These are phyloP conservation scores for Anser cygnoides DNA, from an alignment of 2,113 vertebrate genomes.

Conservation along the genomic window DNA sequence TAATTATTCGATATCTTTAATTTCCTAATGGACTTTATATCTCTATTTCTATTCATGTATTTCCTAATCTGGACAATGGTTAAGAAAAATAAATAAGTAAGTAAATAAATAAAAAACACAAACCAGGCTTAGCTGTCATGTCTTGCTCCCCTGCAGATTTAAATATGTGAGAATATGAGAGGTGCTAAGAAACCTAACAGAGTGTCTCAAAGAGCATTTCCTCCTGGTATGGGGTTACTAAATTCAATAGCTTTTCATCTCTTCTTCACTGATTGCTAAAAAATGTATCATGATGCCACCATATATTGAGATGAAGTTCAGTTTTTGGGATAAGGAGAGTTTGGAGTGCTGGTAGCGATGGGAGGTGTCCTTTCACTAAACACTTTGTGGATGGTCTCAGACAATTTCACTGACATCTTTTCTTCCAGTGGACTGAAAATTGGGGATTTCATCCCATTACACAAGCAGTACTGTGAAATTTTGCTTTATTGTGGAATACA, in stretches of 20 bases:
- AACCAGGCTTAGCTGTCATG: not conserved
- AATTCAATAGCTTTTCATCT: not conserved
- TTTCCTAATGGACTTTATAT: not conserved
- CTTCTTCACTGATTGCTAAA: not conserved
- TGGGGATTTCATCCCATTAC: not conserved
- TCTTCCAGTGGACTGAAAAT: not conserved
- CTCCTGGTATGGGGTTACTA: not conserved
- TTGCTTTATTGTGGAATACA: not conserved
- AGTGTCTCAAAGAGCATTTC: not conserved
- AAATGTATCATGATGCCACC: not conserved
- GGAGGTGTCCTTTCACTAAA: not conserved
- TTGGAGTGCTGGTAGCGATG: not conserved
- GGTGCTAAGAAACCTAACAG: not conserved
- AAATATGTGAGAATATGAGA: not conserved
- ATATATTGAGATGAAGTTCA: not conserved
- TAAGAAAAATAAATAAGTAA: not conserved
- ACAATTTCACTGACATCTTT: not conserved
- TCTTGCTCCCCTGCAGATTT: not conserved
- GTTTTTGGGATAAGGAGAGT: not conserved
- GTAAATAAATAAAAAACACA: not conserved
- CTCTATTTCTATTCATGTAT: not conserved
- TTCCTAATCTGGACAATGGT: not conserved
- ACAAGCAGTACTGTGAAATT: not conserved
- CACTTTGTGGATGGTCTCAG: not conserved
- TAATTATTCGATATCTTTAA: not conserved